Conservation (phyloP, 2,888 invertebrate genomes). For the Liodrosophila aerea region DNA sequence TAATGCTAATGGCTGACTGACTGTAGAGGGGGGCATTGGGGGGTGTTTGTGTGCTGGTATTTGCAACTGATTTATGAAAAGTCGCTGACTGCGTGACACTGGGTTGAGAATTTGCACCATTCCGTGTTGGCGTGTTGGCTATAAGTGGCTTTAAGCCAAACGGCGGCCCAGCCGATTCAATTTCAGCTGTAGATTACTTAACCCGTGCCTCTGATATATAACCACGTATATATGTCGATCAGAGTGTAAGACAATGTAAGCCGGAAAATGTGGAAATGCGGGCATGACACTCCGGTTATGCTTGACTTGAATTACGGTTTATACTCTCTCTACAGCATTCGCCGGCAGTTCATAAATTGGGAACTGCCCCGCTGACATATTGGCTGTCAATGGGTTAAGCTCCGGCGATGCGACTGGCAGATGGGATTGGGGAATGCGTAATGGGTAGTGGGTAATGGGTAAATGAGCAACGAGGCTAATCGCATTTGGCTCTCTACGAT, state of each 20-base stretch:
- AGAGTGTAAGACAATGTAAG: constrained; percentile 29
- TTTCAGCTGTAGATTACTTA: constrained; percentile 27
- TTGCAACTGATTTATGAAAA: constrained; percentile 65
- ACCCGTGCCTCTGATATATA: background rate
- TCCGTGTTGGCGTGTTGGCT: background rate
- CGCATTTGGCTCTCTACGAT: constrained; percentile 51
- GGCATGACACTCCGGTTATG: constrained; percentile 5
- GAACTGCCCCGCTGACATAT: constrained; percentile 3
- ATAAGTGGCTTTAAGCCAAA: constrained; percentile 15
- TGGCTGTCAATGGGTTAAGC: constrained; percentile 48
- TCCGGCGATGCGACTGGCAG: constrained; percentile 10
- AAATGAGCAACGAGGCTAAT: constrained; percentile 33
- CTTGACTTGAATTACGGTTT: background rate
- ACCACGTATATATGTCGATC: background rate
- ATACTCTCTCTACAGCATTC: too few relatives aligned
- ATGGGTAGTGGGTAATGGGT: background rate
- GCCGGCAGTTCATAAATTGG: too few relatives aligned
- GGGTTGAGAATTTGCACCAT: constrained; percentile 1
- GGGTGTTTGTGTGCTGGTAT: constrained; percentile 33
- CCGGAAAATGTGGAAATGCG: constrained; percentile 25
- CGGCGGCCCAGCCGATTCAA: constrained; percentile 33
- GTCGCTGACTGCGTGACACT: constrained; percentile 26
- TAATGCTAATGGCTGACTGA: constrained; percentile 68
- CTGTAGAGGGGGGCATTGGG: constrained; percentile 5
- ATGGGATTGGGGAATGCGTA: too few relatives aligned